A percentile compares a stretch with the other conserved stretches of the same genome.
These are phyloP conservation scores for Actinia tenebrosa DNA, from an alignment of 64 coral and sea anemone genomes.

Conservation along the genomic window DNA sequence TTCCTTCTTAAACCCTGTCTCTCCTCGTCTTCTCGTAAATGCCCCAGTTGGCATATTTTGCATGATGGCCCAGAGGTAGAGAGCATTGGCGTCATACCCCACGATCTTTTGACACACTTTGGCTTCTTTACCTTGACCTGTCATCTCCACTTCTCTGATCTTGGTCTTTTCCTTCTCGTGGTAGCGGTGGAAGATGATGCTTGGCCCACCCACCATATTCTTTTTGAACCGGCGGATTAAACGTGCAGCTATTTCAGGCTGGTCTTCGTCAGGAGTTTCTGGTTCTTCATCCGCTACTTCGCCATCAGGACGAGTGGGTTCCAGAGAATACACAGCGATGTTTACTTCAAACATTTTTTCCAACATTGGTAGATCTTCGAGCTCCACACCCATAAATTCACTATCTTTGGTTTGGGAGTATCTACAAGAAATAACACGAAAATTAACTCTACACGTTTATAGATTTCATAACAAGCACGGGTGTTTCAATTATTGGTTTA, in stretches of 20 bases:
- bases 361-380: not conserved
- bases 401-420: not conserved
- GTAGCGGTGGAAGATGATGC: too few relatives aligned
- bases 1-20: slow-evolving; percentile 25
- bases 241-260: not conserved
- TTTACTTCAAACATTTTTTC: not conserved
- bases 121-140: not conserved
- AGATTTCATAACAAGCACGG: not conserved
- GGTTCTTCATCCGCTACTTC: not conserved
- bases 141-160: too few relatives aligned
- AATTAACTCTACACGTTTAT: not conserved
- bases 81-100: slow-evolving; percentile 37
- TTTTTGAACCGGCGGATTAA: not conserved
- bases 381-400: not conserved
- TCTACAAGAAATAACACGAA: not conserved
- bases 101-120: slow-evolving; percentile 19
- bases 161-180: too few relatives aligned
- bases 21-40: not conserved
- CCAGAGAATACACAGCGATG: not conserved
- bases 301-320: not conserved
- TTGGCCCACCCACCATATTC: too few relatives aligned
- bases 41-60: slow-evolving; percentile 27
- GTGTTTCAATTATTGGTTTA: not conserved
- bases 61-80: slow-evolving; percentile 32
- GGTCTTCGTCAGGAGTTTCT: not conserved